Evolutionary conservation across 2,113 vertebrate genomes (phyloP).

Genomic region (Murina feae): DNA sequence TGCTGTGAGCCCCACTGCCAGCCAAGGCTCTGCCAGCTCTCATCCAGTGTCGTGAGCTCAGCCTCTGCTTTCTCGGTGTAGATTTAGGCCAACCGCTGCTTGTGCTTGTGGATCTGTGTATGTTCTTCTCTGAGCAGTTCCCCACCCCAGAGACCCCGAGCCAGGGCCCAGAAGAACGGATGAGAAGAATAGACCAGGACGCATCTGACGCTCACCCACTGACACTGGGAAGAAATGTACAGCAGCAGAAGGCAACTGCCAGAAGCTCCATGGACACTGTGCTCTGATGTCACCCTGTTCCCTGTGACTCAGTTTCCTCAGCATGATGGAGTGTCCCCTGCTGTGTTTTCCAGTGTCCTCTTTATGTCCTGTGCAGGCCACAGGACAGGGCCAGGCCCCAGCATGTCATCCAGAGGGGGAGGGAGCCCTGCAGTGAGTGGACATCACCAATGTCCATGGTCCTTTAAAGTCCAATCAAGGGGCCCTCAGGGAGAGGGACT

Average conservation of each 20-base stretch:
- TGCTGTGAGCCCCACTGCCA: background rate
- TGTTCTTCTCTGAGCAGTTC: background rate
- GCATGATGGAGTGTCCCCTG: background rate
- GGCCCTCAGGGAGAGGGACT: background rate
- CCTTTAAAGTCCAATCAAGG: background rate
- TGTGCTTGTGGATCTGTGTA: background rate
- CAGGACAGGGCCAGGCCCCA: background rate
- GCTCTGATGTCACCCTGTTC: background rate
- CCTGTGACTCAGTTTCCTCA: background rate
- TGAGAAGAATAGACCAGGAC: background rate
- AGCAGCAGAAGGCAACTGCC: rapidly evolving
- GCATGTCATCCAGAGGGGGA: background rate
- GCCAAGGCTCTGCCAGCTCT: background rate
- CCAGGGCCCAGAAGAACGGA: background rate
- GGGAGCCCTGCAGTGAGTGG: background rate
- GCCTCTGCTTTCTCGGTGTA: background rate
- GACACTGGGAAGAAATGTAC: background rate
- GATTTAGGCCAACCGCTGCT: background rate
- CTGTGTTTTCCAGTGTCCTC: background rate
- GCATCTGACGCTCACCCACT: rapidly evolving
- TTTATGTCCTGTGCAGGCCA: background rate
- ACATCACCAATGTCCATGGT: background rate
- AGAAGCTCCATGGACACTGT: background rate
- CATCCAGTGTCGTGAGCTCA: background rate
- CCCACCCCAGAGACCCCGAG: background rate